A percentile compares a stretch with the other conserved stretches of the same genome.
Evolutionary conservation across 2,888 invertebrate species (phyloP).

Genomic region (Caenorhabditis japonica): DNA sequence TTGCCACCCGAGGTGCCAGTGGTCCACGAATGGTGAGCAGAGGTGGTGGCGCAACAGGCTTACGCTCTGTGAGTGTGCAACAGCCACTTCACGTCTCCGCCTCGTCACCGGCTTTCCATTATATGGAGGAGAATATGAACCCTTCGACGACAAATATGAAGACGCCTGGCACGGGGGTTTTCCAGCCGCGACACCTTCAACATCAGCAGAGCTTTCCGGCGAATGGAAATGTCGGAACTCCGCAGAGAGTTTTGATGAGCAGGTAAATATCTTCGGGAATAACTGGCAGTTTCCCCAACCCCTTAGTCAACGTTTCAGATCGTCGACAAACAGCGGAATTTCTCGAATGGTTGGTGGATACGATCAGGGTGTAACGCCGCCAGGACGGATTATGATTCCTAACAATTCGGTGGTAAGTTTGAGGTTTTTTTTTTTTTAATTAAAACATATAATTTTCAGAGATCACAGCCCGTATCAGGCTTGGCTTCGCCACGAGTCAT

Average conservation of each 20-base stretch:
- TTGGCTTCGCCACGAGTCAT: slow-evolving; percentile 22
- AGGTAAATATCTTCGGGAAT: slow-evolving; percentile 1
- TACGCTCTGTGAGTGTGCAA: neutral
- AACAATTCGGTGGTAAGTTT: neutral
- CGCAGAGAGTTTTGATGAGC: slow-evolving; percentile 7
- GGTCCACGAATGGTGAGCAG: neutral
- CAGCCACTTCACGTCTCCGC: slow-evolving; percentile 19
- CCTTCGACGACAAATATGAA: slow-evolving; percentile 4
- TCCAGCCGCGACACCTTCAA: slow-evolving; percentile 34
- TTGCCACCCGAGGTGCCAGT: neutral
- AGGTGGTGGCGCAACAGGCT: too few relatives aligned
- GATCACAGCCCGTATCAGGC: slow-evolving; percentile 14
- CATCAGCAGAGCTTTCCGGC: slow-evolving; percentile 13
- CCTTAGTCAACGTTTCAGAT: slow-evolving; percentile 14
- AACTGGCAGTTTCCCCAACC: too few relatives aligned
- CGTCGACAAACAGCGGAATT: slow-evolving; percentile 22
- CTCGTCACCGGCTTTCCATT: slow-evolving; percentile 31
- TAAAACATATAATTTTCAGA: too few relatives aligned
- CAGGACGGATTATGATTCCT: slow-evolving; percentile 23
- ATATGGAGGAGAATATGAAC: slow-evolving; percentile 12
- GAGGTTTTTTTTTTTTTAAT: too few relatives aligned
- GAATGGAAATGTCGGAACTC: slow-evolving; percentile 2
- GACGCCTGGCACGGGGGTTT: slow-evolving; percentile 13
- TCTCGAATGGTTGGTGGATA: slow-evolving; percentile 42
- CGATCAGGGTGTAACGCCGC: slow-evolving; percentile 9